Base-by-base conservation (phyloP, 2,888 invertebrate genomes). In the Drosophila leonis region DNA sequence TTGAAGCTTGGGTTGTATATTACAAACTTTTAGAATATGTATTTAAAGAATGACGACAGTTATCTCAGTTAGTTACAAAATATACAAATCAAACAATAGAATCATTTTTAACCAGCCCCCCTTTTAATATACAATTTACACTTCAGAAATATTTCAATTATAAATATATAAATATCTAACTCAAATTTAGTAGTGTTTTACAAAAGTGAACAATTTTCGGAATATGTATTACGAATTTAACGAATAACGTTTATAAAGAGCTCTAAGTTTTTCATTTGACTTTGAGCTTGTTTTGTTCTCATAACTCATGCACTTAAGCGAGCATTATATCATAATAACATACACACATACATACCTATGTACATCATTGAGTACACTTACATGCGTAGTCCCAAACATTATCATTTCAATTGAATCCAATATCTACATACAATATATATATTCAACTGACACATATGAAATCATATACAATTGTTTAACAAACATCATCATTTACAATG, bases 391-490 rank as follows among this genome's bases (percentile, higher is more conserved):
- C 44, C 44, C 24, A 3, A 72, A 64, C 70, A 83, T 83, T 72
- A 88, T 83, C 82, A 83, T 80, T 82, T 75, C 18, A 70, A 67
- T 60, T 52, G 9, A 71, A 35, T 44, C 15, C n/a, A 7, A 29
- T 56, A 72, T 52, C 41, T 4, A 24, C 20, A 42, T 42, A 24
- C 7, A 13, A n/a, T 20, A 20, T 61, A 49, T 13, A 54, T 31
- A 67, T 33, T 60, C 68, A 80, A 86, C 69, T 65, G 64, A 65
- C 77, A 85, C 83, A 88, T 85, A 85, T 88, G 78, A 61, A 82
- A 65, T 59, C 61, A 62, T 41, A 56, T 42, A 24, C 31, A 56
- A 65, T 72, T 65, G 73, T 75, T 79, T 77, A 73, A 69, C 49
- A 73, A 59, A 70, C 68, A 80, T 69, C 35, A 24, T 24, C 72